These are phyloP conservation scores for Brachyhypopomus occidentalis DNA, from an alignment of 2,113 vertebrate species.

Conservation along the genomic window DNA sequence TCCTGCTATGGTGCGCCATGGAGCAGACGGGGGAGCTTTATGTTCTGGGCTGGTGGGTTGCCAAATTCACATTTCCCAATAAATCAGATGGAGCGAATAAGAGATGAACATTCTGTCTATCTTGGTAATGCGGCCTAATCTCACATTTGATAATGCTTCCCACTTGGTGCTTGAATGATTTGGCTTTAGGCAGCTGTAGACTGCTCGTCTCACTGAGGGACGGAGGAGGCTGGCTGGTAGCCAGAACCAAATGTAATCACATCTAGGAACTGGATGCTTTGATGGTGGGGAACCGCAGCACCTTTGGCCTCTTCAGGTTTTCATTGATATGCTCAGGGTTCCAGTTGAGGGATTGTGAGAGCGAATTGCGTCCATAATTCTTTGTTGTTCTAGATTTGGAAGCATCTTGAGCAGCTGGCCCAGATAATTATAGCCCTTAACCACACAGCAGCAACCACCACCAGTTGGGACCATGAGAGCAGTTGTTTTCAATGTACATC, in stretches of 20 bases:
- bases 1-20: background rate
- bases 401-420: slow-evolving; percentile 9
- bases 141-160: slow-evolving; percentile 10
- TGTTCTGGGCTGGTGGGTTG: slow-evolving; percentile 13
- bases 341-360: slow-evolving; percentile 9
- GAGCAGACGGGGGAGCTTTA: slow-evolving; percentile 14
- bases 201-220: slow-evolving; percentile 40
- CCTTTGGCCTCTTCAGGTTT: slow-evolving; percentile 35
- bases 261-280: slow-evolving; percentile 18
- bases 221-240: slow-evolving; percentile 40
- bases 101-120: slow-evolving; percentile 49
- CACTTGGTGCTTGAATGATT: slow-evolving; percentile 21
- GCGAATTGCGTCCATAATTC: background rate
- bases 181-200: slow-evolving; percentile 36
- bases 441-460: slow-evolving; percentile 16
- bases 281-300: slow-evolving; percentile 10
- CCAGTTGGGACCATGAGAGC: background rate
- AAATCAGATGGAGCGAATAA: slow-evolving; percentile 53
- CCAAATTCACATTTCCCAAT: slow-evolving; percentile 28
- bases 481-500: background rate
- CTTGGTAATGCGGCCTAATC: slow-evolving; percentile 18
- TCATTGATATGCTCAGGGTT: background rate
- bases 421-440: slow-evolving; percentile 19
- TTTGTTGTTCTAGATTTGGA: background rate
- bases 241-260: slow-evolving; percentile 49